Percentiles rank a stretch among this genome's conserved stretches.
phyloP scores from a whole-genome alignment of 2,888 invertebrate genomes.

The Plusia festucae region DNA sequence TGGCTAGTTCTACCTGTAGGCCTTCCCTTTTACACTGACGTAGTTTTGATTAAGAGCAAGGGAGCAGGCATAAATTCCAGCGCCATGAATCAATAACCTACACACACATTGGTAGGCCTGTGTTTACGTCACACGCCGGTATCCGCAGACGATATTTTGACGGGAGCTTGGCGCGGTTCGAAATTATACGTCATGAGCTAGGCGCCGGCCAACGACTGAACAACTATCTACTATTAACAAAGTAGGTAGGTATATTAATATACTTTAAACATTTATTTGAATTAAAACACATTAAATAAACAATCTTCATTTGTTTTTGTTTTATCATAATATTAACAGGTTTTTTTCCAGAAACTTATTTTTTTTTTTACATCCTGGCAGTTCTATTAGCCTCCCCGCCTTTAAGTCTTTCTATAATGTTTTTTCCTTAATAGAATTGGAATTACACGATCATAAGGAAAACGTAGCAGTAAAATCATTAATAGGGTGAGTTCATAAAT shows the following conservation, averaged over 20 bases:
- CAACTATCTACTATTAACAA: neutral
- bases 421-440: slow-evolving; percentile 32
- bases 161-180: slow-evolving; percentile 78
- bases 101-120: slow-evolving; percentile 74
- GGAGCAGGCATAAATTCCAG: slow-evolving; percentile 84
- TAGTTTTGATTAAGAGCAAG: slow-evolving; percentile 84
- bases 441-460: slow-evolving; percentile 39
- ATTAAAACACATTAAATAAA: neutral
- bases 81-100: slow-evolving; percentile 87
- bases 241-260: slow-evolving; percentile 1
- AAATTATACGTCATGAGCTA: slow-evolving; percentile 68
- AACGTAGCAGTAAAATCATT: slow-evolving; percentile 30
- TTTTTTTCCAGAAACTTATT: neutral
- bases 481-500: slow-evolving; percentile 47
- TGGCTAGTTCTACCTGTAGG: slow-evolving; percentile 77
- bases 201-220: slow-evolving; percentile 14
- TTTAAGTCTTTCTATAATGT: slow-evolving; percentile 19
- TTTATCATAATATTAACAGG: neutral
- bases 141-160: slow-evolving; percentile 85
- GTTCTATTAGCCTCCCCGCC: neutral
- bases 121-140: slow-evolving; percentile 76
- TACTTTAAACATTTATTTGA: neutral
- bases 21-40: slow-evolving; percentile 79
- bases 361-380: neutral
- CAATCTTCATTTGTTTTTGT: neutral